Base-by-base conservation (phyloP, 2,888 invertebrate species). In the Andrena trimmerana region DNA sequence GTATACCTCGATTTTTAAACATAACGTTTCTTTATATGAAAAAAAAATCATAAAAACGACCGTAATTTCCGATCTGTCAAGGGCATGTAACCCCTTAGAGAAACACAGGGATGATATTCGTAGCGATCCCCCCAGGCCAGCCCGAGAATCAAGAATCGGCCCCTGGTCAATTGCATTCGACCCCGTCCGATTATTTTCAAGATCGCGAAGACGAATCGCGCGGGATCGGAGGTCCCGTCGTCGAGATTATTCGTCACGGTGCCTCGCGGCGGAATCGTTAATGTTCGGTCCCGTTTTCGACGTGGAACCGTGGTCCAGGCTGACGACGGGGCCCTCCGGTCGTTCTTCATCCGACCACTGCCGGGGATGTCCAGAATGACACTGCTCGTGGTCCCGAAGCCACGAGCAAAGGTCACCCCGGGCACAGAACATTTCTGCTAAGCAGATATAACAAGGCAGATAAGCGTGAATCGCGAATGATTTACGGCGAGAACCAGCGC, bases 401-500 rank as follows among this genome's bases (percentile, higher is more conserved):
- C 52, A 42, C 68, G 60, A 69, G 71, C 20, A 86, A 86, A 86
- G 85, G 77, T 86, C 85, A 75, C 48, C 4, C 7, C 59, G 62
- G 68, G 74, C 77, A 60, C 73, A 52, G 76, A 81, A 76, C 71
- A 72, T 77, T 81, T 81, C 86, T 79, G 78, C 82, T 76, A 72
- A 76, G 73, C 66, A 86, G 87, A 87, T 87, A 80, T 83, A 87
- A 87, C 87, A 83, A 87, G 83, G 68, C 67, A 84, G 87, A 87
- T 87, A 87, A 87, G 87, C 74, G 85, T 62, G 76, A 75, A 83
- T 83, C 83, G 83, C 76, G 81, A 83, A 87, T 87, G 87, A 87
- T 87, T 87, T 87, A 87, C 83, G 71, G 69, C 71, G 75, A 72
- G 85, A 86, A 85, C 74, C 83, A 71, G 82, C 78, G 59, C 29